Evolutionary conservation across 2,888 invertebrate genomes (phyloP).

Genomic region (Cerceris ruficornis): DNA sequence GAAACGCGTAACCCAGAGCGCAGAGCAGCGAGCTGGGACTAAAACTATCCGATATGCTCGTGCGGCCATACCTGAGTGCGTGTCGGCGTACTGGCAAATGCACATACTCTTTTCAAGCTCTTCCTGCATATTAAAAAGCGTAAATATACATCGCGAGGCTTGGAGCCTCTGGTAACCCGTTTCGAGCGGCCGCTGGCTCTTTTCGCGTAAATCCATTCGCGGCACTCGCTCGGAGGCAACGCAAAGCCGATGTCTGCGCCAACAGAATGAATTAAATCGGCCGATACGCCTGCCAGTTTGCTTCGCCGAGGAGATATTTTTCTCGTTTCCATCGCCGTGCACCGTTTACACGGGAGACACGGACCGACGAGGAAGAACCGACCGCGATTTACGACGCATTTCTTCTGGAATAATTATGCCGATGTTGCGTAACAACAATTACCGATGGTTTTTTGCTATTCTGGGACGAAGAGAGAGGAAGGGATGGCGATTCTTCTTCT

Average conservation of each 20-base stretch:
- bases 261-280: slow-evolving; percentile 50
- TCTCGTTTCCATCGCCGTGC: slow-evolving; percentile 26
- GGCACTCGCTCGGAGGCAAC: neutral
- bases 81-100: neutral
- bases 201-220: slow-evolving; percentile 35
- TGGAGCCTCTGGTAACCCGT: slow-evolving; percentile 12
- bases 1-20: slow-evolving; percentile 36
- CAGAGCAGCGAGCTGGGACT: slow-evolving; percentile 38
- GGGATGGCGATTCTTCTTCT: too few relatives aligned
- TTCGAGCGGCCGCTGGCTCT: slow-evolving; percentile 9
- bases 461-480: too few relatives aligned
- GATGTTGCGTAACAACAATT: slow-evolving; percentile 45
- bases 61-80: slow-evolving; percentile 1
- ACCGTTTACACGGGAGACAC: slow-evolving; percentile 32
- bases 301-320: slow-evolving; percentile 3
- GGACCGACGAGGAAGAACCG: slow-evolving; percentile 19
- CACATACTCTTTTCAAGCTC: slow-evolving; percentile 7
- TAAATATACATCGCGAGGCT: slow-evolving; percentile 17
- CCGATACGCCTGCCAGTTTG: slow-evolving; percentile 41
- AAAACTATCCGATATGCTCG: slow-evolving; percentile 33
- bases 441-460: neutral
- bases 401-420: slow-evolving; percentile 23
- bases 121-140: slow-evolving; percentile 29
- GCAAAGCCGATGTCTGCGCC: neutral
- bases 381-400: slow-evolving; percentile 48